Evolutionary conservation across 2,113 vertebrate species (phyloP).

Genomic region (Chelonoidis abingdonii): DNA sequence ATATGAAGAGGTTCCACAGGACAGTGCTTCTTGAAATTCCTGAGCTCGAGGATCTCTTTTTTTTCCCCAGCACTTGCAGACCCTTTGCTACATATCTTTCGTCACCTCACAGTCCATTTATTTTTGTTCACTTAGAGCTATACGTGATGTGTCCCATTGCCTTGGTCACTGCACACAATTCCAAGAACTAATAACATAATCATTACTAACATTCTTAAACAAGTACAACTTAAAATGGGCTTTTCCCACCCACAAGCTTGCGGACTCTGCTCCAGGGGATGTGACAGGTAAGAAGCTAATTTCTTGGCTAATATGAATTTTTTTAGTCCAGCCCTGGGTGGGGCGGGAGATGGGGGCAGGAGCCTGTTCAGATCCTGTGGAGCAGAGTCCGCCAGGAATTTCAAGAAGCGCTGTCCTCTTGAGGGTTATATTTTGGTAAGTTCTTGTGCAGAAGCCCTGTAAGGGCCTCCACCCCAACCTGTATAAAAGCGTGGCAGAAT

Average conservation of each 20-base stretch:
- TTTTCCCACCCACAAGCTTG: not conserved
- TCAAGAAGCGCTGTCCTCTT: not conserved
- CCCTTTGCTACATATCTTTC: rapidly evolving
- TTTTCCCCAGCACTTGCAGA: not conserved
- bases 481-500: not conserved
- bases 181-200: not conserved
- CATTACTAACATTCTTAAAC: not conserved
- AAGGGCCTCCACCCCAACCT: not conserved
- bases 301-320: not conserved
- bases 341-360: rapidly evolving
- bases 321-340: not conserved
- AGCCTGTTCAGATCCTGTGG: not conserved
- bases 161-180: not conserved
- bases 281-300: not conserved
- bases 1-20: not conserved
- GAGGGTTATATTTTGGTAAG: not conserved
- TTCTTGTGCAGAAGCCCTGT: not conserved
- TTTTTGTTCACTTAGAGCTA: not conserved
- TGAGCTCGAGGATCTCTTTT: not conserved
- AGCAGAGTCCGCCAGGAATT: no score
- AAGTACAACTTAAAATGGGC: not conserved
- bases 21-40: not conserved
- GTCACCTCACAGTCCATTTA: not conserved
- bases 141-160: rapidly evolving
- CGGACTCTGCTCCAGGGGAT: not conserved